Conservation (phyloP, 92 coral and sea anemone genomes). For the Plumapathes pennacea region DNA sequence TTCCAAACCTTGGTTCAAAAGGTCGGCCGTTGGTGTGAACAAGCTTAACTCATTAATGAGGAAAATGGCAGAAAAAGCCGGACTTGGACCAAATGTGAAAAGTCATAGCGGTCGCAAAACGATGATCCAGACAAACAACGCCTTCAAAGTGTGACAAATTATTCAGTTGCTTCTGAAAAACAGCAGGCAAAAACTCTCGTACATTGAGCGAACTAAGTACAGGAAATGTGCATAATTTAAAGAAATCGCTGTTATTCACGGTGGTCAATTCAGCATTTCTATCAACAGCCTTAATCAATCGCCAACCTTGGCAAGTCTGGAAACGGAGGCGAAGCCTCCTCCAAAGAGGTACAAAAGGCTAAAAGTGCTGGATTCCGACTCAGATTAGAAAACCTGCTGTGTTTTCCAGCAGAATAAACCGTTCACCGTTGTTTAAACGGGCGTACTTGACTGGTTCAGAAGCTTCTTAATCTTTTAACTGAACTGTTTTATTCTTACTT, state of each 20-base stretch:
- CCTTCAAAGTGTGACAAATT: constrained; percentile 47
- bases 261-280: constrained; percentile 49
- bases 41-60: constrained; percentile 37
- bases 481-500: constrained; percentile 2
- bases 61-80: constrained; percentile 16
- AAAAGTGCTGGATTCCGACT: constrained; percentile 23
- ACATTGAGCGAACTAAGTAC: constrained; percentile 16
- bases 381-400: constrained; percentile 12
- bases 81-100: constrained; percentile 4
- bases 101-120: constrained; percentile 14
- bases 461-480: constrained; percentile 7
- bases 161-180: constrained; percentile 43
- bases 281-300: constrained; percentile 44
- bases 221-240: constrained; percentile 1
- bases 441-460: no score
- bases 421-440: constrained; percentile 5
- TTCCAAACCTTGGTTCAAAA: constrained; percentile 37
- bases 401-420: not conserved
- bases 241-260: constrained; percentile 35
- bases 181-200: constrained; percentile 37
- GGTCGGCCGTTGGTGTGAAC: constrained; percentile 31
- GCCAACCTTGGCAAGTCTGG: constrained; percentile 26
- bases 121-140: constrained; percentile 29
- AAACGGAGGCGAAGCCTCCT: constrained; percentile 17
- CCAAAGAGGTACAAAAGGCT: constrained; percentile 27